Evolutionary conservation across 2,113 vertebrate genomes (phyloP).

Genomic region (Zapus hudsonius): DNA sequence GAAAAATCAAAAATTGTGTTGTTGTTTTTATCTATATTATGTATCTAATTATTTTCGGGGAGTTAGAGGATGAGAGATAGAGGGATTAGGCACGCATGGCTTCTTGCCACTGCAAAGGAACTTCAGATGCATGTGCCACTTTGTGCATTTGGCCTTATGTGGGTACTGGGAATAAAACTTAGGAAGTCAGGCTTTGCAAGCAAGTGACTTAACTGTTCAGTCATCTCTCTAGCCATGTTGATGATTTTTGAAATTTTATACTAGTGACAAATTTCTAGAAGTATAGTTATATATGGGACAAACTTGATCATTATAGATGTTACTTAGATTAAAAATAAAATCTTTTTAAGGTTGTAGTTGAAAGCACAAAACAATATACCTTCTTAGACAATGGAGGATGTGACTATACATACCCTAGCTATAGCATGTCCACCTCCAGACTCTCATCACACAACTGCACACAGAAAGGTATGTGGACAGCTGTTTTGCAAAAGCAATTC

Average conservation of each 20-base stretch:
- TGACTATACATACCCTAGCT: not conserved
- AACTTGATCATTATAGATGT: not conserved
- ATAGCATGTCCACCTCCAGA: not conserved
- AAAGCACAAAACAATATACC: not conserved
- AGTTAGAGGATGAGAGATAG: no score
- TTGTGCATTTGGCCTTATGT: no score
- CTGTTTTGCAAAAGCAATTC: not conserved
- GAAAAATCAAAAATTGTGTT: not conserved
- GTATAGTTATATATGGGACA: not conserved
- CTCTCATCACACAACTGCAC: not conserved
- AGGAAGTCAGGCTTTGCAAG: no score
- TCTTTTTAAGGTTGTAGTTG: not conserved
- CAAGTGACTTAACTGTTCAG: no score
- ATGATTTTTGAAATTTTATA: not conserved
- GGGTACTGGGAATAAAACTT: no score
- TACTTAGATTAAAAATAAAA: constrained; percentile 11
- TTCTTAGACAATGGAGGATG: not conserved
- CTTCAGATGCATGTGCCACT: no score
- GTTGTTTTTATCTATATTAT: no score
- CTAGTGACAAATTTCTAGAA: not conserved
- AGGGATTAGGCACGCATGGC: no score
- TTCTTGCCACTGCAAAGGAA: no score
- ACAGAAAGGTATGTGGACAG: not conserved
- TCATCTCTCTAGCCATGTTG: not conserved
- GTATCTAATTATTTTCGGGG: no score